Evolutionary conservation across 2,113 vertebrate species (phyloP), one percentile per base, ranked within the genome.

Genomic region (Cisticola juncidis): DNA sequence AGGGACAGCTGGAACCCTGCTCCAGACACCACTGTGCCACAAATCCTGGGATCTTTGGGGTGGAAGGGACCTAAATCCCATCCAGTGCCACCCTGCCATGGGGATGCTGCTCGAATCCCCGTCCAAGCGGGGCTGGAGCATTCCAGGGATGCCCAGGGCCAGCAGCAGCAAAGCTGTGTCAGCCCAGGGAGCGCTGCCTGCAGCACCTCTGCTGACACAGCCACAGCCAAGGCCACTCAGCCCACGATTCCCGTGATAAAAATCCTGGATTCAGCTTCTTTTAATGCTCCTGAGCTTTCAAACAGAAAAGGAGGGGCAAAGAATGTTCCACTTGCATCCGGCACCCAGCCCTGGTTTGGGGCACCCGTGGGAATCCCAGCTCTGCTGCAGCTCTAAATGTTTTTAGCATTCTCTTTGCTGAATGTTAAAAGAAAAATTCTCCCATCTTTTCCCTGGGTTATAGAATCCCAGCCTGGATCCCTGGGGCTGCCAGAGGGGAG

Each of bases 191-290:
- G 38, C 36, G 4, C 17, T 7, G 57, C 26, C 0, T 1, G 25
- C 78, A 48, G 78, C 79, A 23, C 56, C 56, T 20, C 45, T 35
- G 45, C 5, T 23, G 65, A 35, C 70, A 26, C 13, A 5, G 64
- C 48, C 48, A 3, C 36, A 28, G 31, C 48, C 38, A 23, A 40
- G 60, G 68, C 14, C 73, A 17, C 74, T 24, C 31, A 14, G 5
- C 1, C 6, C 54, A 3, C n/a, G 5, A 0, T 5, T 23, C 29
- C 57, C 18, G 1, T 1, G 4, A 21, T 1, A 26, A 50, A 64
- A 48, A 57, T 6, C 36, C 9, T 3, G 3, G 1, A 9, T 10
- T 11, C 62, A 7, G 40, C 12, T n/a, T 58, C 66, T 23, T 9
- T 4, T 21, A 21, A 8, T 13, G 24, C 53, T 57, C 40, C 60